A percentile compares a stretch with the other conserved stretches of the same genome.
These are phyloP conservation scores for Onychorhynchus coronatus DNA, from an alignment of 2,113 vertebrate genomes.

Conservation along the genomic window DNA sequence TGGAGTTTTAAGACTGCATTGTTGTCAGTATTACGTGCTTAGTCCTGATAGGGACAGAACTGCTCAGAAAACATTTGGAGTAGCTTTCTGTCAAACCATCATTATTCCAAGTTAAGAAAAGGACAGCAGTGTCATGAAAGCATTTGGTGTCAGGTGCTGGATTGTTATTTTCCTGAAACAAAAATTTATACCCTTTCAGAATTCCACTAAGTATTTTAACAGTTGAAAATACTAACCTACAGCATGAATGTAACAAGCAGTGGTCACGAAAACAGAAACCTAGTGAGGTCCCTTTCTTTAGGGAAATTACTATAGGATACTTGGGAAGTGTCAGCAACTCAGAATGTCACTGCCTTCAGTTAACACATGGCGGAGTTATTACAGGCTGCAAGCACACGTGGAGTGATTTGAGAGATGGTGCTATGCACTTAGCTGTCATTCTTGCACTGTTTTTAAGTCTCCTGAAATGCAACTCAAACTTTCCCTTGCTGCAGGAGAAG, in stretches of 20 bases:
- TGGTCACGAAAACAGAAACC: background rate
- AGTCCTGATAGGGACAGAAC: background rate
- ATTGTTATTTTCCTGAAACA: background rate
- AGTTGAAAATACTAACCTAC: background rate
- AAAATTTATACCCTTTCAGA: background rate
- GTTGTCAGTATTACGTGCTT: background rate
- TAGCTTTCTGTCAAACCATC: background rate
- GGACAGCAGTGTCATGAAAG: background rate
- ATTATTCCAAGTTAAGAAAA: background rate
- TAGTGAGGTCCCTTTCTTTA: background rate
- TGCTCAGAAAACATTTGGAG: background rate
- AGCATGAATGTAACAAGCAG: background rate
- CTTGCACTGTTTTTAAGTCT: background rate
- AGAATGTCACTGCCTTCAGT: background rate
- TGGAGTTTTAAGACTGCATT: background rate
- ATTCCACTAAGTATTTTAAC: background rate
- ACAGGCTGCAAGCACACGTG: background rate
- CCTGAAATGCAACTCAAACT: background rate
- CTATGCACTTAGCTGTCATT: background rate
- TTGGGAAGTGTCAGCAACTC: background rate
- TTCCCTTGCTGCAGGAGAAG: background rate
- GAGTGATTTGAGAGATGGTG: background rate
- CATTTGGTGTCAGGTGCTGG: background rate
- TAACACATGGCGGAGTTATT: background rate
- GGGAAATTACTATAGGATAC: background rate